phyloP scores from a whole-genome alignment of 2,113 vertebrate genomes.

The Pelvicachromis taeniatus region DNA sequence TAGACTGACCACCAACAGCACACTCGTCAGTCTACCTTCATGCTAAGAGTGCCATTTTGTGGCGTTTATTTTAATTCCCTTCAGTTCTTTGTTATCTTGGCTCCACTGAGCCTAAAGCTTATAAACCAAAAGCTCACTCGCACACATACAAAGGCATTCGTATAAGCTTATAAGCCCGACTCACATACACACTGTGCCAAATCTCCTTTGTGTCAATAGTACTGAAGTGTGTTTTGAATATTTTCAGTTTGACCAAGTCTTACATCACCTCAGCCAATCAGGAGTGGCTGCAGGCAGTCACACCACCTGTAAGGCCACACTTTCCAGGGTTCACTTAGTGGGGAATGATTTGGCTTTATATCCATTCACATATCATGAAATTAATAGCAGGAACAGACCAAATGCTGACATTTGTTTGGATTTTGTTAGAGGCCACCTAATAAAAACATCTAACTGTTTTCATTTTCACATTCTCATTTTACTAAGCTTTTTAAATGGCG shows the following conservation, averaged over 20 bases:
- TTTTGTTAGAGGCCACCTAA: background rate
- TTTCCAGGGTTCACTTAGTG: background rate
- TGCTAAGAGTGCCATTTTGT: slow-evolving; percentile 28
- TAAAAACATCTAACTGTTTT: background rate
- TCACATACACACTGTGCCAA: slow-evolving; percentile 5
- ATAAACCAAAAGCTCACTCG: slow-evolving; percentile 11
- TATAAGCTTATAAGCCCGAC: background rate
- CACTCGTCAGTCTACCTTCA: background rate
- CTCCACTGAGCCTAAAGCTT: slow-evolving; percentile 34
- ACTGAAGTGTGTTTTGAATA: background rate
- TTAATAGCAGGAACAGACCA: background rate
- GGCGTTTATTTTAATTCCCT: slow-evolving; percentile 14
- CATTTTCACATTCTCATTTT: background rate
- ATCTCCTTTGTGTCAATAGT: slow-evolving; percentile 25
- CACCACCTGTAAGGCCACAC: slow-evolving; percentile 44
- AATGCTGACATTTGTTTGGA: background rate
- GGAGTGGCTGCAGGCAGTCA: slow-evolving; percentile 37
- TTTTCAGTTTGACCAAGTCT: slow-evolving; percentile 9
- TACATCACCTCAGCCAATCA: slow-evolving; percentile 42
- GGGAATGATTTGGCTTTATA: background rate
- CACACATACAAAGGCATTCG: slow-evolving; percentile 11
- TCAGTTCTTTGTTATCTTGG: slow-evolving; percentile 17
- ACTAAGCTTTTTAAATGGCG: background rate
- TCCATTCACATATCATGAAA: background rate
- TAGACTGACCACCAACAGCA: background rate